phyloP scores from a whole-genome alignment of 2,888 invertebrate species.

The Rugalucina vietnamica region DNA sequence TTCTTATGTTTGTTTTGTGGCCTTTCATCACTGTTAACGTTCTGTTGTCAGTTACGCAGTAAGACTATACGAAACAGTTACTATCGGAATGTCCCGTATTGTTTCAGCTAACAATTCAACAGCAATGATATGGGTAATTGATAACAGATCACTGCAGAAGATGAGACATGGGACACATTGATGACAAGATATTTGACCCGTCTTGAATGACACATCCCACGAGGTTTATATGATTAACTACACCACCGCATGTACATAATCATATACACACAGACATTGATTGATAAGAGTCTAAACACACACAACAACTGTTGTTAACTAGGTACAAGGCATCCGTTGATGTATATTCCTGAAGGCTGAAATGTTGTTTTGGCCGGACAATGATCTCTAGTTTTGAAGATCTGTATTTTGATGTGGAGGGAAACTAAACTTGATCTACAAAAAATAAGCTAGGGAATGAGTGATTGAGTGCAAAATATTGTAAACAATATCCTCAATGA shows the following conservation, averaged over 20 bases:
- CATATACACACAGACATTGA: not conserved
- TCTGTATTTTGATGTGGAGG: not conserved
- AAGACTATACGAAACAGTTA: not conserved
- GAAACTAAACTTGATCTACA: not conserved
- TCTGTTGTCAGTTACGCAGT: not conserved
- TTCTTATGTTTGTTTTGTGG: too few species aligned
- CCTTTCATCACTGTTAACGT: not conserved
- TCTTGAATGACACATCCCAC: conserved; percentile 48
- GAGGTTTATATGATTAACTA: conserved; percentile 47
- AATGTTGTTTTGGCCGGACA: not conserved
- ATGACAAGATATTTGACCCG: conserved; percentile 47
- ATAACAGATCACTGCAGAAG: conserved; percentile 13
- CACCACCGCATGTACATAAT: conserved; percentile 16
- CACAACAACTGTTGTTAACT: not conserved
- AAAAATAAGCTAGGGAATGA: too few species aligned
- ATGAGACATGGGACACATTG: conserved; percentile 8
- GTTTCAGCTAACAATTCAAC: not conserved
- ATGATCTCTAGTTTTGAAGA: not conserved
- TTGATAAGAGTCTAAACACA: not conserved
- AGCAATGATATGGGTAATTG: conserved; percentile 19
- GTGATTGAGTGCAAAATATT: too few species aligned
- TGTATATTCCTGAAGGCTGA: not conserved
- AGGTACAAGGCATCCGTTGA: not conserved
- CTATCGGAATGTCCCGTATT: not conserved
- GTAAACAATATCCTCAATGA: too few species aligned